Evolutionary conservation across 1,140 invertebrate genomes (phyloP), one percentile per base, ranked within the genome.

Genomic region (Camponotus vicinus): DNA sequence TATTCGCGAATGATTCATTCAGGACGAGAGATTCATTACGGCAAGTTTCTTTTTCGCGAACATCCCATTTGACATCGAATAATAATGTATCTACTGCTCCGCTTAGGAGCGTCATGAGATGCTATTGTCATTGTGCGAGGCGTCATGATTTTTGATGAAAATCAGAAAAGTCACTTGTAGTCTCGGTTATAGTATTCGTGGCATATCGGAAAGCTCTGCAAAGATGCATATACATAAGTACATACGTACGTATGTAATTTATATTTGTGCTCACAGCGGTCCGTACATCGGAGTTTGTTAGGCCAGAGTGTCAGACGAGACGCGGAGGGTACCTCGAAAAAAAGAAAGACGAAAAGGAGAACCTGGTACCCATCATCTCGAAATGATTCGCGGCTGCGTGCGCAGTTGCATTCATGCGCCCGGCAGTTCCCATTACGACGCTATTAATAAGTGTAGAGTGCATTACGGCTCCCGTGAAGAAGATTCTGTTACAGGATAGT

Each of bases 371-470:
- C 61, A 42, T 80, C 75, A 55, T 59, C 37, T 63, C n/a, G 76
- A 75, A 86, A 67, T 52, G 55, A 69, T 76, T 78, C 69, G 75
- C 86, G 84, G 21, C 40, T 61, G 57, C 40, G 79, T 40, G 64
- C 55, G 13, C 52, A 73, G 64, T 79, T 64, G 57, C 57, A 71
- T 64, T 77, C 70, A 49, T 45, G 21, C 52, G 45, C 37, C 21
- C 57, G 4, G 75, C 27, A n/a, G 37, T 71, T 70, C 15, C 32
- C 37, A 37, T 83, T 57, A 64, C 63, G 52, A 27, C 70, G 63
- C 37, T 75, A 82, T 88, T 86, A 82, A 86, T 82, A 82, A 88
- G 49, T 76, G 61, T 59, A n/a, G 70, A 75, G 70, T 70, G 21
- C 83, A 15, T 18, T 42, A 13, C 18, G 27, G 49, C 1, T 18